Conservation (phyloP, 1,140 invertebrate genomes). For the Tetragonula clypearis region DNA sequence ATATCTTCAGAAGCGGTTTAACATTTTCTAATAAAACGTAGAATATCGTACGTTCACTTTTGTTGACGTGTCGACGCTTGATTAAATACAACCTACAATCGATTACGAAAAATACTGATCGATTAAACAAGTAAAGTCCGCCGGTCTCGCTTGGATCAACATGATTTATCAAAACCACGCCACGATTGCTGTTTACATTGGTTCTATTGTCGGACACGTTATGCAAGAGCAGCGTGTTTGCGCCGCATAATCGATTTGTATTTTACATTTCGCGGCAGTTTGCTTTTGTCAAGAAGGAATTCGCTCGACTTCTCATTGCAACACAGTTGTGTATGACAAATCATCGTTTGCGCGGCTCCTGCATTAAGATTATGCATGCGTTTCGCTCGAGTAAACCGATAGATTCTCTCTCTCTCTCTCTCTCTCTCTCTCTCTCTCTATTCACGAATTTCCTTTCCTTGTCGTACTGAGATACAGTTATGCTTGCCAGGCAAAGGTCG, state of each 20-base stretch:
- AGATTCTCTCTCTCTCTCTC: not conserved
- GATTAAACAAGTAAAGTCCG: not conserved
- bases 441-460: not conserved
- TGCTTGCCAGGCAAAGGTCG: not conserved
- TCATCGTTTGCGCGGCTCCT: not conserved
- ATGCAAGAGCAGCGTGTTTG: slow-evolving; percentile 2
- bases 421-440: too few species aligned
- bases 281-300: not conserved
- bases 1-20: slow-evolving; percentile 1
- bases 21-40: not conserved
- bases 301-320: slow-evolving; percentile 1
- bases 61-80: not conserved
- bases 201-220: not conserved
- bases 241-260: slow-evolving; percentile 27
- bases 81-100: not conserved
- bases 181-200: not conserved
- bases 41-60: not conserved
- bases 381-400: slow-evolving; percentile 2
- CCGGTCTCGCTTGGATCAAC: not conserved
- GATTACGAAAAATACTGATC: not conserved
- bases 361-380: not conserved
- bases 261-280: slow-evolving; percentile 35
- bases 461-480: not conserved
- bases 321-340: not conserved
- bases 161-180: slow-evolving; percentile 1